Evolutionary conservation across 1,140 invertebrate species (phyloP), one percentile per base, ranked within the genome.

Genomic region (Drosophila carrolli): DNA sequence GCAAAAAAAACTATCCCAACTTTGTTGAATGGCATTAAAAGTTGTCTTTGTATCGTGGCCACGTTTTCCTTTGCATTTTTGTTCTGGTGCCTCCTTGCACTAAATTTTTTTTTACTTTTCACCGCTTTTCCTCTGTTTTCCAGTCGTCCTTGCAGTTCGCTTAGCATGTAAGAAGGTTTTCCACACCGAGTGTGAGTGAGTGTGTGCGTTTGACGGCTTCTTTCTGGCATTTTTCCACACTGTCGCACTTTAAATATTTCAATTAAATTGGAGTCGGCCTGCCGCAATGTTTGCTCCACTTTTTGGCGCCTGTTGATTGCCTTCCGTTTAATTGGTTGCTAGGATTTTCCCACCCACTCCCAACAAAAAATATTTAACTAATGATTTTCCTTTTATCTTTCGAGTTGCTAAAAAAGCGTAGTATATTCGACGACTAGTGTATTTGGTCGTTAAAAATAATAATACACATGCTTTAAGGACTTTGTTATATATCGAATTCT

Each of bases 21-120:
- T 82, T 81, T 86, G 75, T 81, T 85, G 73, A 81, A 81, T 81
- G 75, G 55, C 82, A 81, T 86, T 85, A 85, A 84, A 73, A 71
- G 65, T 67, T 81, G 78, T 81, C 66, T 75, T 75, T 85, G 66
- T 78, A 86, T 86, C 59, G 66, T 80, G 32, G 50, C 65, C 59
- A 74, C 55, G 40, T 79, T 81, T 47, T 41, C 13, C 2, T 63
- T 68, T 27, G 46, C 8, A 27, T 29, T 41, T 40, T 55, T 9
- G 0, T 37, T 7, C 14, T 16, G 14, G 6, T 10, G 8, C 0
- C 23, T 35, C 44, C 27, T 1, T 70, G 35, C 41, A 66, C n/a
- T 55, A 27, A 50, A 1, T 46, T 57, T 43, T 23, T 4, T 23
- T 23, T 3, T 41, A 16, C 9, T 19, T 48, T 46, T 55, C 29